Evolutionary conservation across 2,113 vertebrate species (phyloP), one percentile per base, ranked within the genome.

Genomic region (Onychostoma macrolepis): DNA sequence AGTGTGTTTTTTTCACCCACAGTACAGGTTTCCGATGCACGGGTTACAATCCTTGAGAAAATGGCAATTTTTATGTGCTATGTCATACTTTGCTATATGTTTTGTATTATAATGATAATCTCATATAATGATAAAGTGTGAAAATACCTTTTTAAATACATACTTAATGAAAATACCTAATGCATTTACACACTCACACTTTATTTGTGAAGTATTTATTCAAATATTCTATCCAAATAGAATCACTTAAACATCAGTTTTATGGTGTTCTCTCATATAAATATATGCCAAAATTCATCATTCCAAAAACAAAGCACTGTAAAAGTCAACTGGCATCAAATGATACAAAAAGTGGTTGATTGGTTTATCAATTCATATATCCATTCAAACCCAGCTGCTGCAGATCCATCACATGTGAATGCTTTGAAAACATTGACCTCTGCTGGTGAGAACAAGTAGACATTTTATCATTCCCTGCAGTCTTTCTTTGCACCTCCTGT

Each of bases 361-460:
- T 56, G 36, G 26, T 53, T 36, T 72, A 36, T 12, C 72, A 43
- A 38, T 19, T 33, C 15, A 36, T 21, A 8, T 36, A 9, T 15
- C 30, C 19, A 74, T 74, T 21, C 71, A 74, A 74, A 41, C 36
- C 26, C 7, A 58, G 53, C 65, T 69, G 28, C 30, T 17, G 67
- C 67, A 24, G 53, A 58, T 1, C n/a, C 26, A 11, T 6, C 28
- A 33, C 4, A n/a, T 45, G n/a, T 75, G 43, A 88, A 63, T 50
- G 36, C 28, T 87, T 87, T 84, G 89, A 87, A 15, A 58, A 89
- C 58, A 56, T 3, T 71, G 83, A 36, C 86, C 86, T 89, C 89
- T 90, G 43, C 50, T 89, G 84, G 86, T 77, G 26, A 53, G 4
- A 45, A 7, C 26, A 17, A 86, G 43, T 17, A 17, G 56, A 2